Evolutionary conservation across 2,113 vertebrate species (phyloP).

Genomic region (Nannospalax galili): DNA sequence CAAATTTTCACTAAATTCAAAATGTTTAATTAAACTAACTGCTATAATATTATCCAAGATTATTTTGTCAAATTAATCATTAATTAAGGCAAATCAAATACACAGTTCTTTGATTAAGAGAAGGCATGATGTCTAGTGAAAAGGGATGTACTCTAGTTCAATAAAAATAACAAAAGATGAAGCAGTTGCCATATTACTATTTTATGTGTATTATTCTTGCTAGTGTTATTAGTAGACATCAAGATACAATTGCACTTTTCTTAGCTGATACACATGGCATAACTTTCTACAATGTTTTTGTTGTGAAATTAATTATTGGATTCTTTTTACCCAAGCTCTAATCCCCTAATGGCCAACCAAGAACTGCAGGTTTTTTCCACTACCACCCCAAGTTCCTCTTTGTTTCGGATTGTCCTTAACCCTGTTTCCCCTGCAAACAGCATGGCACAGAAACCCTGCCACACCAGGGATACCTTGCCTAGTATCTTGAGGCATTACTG

Average conservation of each 20-base stretch:
- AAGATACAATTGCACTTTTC: neutral
- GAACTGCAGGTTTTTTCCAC: neutral
- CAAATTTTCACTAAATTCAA: slow-evolving; percentile 11
- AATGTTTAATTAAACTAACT: neutral
- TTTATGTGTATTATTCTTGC: neutral
- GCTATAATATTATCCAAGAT: neutral
- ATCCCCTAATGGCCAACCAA: neutral
- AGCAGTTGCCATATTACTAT: neutral
- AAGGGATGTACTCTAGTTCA: neutral
- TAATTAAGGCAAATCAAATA: slow-evolving; percentile 41
- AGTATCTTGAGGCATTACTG: neutral
- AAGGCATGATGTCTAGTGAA: neutral
- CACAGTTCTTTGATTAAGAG: neutral
- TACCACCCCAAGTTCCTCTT: neutral
- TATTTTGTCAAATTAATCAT: slow-evolving; percentile 27
- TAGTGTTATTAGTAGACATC: neutral
- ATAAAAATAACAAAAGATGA: neutral
- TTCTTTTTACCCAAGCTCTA: neutral
- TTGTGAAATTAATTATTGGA: neutral
- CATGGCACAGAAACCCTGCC: accelerated
- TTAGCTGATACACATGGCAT: neutral
- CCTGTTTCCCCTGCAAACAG: neutral
- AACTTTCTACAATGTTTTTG: neutral
- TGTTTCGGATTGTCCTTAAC: neutral
- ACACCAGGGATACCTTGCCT: neutral